A percentile compares a stretch with the other conserved stretches of the same genome.
Conservation (phyloP, 1,140 invertebrate species). For the Geopemphigus sp. region DNA sequence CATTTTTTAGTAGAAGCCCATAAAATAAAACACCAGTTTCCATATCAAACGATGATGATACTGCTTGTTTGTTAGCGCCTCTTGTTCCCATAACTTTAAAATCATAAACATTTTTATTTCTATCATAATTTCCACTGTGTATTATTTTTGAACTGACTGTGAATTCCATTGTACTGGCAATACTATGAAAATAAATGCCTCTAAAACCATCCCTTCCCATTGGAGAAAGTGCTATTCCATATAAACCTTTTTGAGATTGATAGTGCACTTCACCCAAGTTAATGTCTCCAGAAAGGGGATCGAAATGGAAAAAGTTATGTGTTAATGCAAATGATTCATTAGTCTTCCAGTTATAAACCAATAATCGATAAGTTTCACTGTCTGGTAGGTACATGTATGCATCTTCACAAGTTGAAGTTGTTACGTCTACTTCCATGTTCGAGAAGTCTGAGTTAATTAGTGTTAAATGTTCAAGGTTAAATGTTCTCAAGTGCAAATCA, state of each 20-base stretch:
- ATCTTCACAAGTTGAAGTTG: constrained; percentile 66
- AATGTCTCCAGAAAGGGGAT: constrained; percentile 68
- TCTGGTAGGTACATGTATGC: constrained; percentile 73
- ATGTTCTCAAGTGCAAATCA: constrained; percentile 65
- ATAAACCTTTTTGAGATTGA: constrained; percentile 71
- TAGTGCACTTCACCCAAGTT: constrained; percentile 68
- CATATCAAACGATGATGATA: constrained; percentile 68
- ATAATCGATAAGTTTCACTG: constrained; percentile 67
- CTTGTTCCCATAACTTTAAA: constrained; percentile 68
- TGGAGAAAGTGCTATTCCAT: constrained; percentile 66
- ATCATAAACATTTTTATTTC: constrained; percentile 60
- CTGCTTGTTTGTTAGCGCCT: constrained; percentile 69
- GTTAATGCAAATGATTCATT: constrained; percentile 72
- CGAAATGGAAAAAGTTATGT: constrained; percentile 79
- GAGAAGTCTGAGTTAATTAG: constrained; percentile 70
- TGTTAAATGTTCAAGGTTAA: constrained; percentile 63
- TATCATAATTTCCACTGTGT: constrained; percentile 63
- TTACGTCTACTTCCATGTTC: constrained; percentile 70
- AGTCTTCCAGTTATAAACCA: constrained; percentile 70
- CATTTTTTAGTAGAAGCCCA: constrained; percentile 71
- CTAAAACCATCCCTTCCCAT: constrained; percentile 64
- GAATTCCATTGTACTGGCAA: constrained; percentile 72
- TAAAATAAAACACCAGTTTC: constrained; percentile 72
- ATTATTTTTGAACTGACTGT: constrained; percentile 64
- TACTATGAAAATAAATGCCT: constrained; percentile 72